Percentiles rank a stretch among this genome's conserved stretches.
Conservation (phyloP, 2,888 invertebrate genomes). For the Phrixothrix hirtus region DNA sequence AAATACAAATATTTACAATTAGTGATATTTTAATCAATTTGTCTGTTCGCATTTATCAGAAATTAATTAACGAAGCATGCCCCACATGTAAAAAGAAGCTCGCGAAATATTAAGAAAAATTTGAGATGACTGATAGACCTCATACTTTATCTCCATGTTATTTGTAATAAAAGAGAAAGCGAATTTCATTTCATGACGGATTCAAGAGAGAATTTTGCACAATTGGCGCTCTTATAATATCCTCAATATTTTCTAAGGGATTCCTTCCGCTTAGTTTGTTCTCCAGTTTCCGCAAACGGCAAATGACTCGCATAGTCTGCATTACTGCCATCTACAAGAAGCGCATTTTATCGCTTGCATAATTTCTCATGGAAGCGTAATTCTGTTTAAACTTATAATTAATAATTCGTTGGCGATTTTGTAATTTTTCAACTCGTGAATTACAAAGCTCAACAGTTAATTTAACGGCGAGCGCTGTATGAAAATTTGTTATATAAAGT, state of each 20-base stretch:
- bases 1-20: no score
- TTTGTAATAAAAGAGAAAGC: constrained; percentile 17
- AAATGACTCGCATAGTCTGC: constrained; percentile 9
- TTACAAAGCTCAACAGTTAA: no score
- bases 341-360: constrained; percentile 6
- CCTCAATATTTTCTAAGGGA: constrained; percentile 19
- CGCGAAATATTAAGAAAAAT: background rate
- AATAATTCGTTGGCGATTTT: no score
- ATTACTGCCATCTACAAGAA: constrained; percentile 9
- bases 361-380: background rate
- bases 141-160: background rate
- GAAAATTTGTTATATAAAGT: no score
- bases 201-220: constrained; percentile 16
- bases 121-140: background rate
- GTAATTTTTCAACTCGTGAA: no score
- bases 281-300: constrained; percentile 12
- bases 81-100: no score
- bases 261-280: constrained; percentile 18
- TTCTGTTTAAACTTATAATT: no score
- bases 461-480: no score
- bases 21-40: no score
- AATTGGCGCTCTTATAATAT: constrained; percentile 24
- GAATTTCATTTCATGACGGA: constrained; percentile 19
- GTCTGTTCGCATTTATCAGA: no score
- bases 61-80: no score